These are phyloP conservation scores for Myotis findleyi DNA, from an alignment of 2,797 vertebrate genomes.

Conservation along the genomic window DNA sequence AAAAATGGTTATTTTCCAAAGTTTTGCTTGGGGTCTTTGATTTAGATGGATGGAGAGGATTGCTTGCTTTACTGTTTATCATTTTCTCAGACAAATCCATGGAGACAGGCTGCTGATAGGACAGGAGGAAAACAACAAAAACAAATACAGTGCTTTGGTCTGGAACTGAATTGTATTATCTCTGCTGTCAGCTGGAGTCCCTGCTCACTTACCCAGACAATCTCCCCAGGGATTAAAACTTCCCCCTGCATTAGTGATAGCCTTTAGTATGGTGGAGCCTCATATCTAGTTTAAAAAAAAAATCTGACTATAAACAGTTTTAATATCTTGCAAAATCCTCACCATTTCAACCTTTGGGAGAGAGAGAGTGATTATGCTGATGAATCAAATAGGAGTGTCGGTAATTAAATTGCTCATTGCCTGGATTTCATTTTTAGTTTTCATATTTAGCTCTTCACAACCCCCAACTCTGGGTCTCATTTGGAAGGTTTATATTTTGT, in stretches of 20 bases:
- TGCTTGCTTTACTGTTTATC: conserved; percentile 38
- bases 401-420: not conserved
- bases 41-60: conserved; percentile 62
- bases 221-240: conserved; percentile 25
- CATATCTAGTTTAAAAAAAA: not conserved
- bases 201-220: conserved; percentile 36
- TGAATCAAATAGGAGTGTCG: not conserved
- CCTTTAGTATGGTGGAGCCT: not conserved
- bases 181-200: conserved; percentile 42
- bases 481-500: conserved; percentile 6
- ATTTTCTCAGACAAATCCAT: conserved; percentile 61
- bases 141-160: conserved; percentile 60
- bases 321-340: conserved; percentile 47
- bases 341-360: not conserved
- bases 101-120: conserved; percentile 64
- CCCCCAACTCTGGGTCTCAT: not conserved
- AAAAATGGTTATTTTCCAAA: conserved; percentile 25
- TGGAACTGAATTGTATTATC: conserved; percentile 59
- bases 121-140: conserved; percentile 71
- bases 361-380: not conserved
- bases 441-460: not conserved
- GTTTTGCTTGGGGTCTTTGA: conserved; percentile 32
- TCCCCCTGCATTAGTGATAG: conserved; percentile 20
- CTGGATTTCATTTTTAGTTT: conserved; percentile 27
- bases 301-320: not conserved